Percentiles rank a stretch among this genome's conserved stretches.
phyloP scores from a whole-genome alignment of 2,797 vertebrate genomes.

The Xiphorhynchus erythropygius region DNA sequence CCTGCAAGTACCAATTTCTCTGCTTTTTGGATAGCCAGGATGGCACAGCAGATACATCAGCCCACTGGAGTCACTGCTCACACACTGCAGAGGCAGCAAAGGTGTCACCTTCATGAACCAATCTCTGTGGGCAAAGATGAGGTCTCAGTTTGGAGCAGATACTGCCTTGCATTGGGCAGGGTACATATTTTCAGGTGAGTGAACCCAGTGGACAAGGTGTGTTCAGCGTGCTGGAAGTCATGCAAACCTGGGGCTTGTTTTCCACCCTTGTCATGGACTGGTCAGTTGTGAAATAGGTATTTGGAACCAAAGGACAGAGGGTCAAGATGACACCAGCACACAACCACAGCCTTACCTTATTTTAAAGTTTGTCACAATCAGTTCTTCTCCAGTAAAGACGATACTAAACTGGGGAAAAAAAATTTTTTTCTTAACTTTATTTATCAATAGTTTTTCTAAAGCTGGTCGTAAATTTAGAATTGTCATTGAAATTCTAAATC shows the following conservation, averaged over 20 bases:
- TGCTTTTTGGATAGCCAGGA: background rate
- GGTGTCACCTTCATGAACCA: background rate
- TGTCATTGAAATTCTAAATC: background rate
- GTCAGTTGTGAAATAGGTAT: background rate
- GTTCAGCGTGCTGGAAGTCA: background rate
- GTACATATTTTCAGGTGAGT: background rate
- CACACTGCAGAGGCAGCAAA: background rate
- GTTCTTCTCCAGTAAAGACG: conserved; percentile 44
- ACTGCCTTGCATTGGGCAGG: background rate
- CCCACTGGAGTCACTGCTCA: background rate
- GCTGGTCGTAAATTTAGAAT: background rate
- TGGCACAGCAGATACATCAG: background rate
- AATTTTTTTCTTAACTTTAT: background rate
- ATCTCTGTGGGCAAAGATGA: background rate
- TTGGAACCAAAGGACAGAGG: background rate
- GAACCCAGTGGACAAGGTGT: background rate
- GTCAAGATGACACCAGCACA: background rate
- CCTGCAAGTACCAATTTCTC: too few relatives aligned
- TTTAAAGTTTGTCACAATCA: conserved; percentile 49
- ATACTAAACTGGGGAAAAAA: background rate
- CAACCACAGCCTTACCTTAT: conserved; percentile 47
- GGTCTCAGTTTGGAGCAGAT: background rate
- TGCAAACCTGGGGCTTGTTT: background rate
- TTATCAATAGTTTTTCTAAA: background rate
- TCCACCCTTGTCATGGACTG: background rate